These are phyloP conservation scores for Lapara coniferarum DNA, from an alignment of 2,888 invertebrate species.

Conservation along the genomic window DNA sequence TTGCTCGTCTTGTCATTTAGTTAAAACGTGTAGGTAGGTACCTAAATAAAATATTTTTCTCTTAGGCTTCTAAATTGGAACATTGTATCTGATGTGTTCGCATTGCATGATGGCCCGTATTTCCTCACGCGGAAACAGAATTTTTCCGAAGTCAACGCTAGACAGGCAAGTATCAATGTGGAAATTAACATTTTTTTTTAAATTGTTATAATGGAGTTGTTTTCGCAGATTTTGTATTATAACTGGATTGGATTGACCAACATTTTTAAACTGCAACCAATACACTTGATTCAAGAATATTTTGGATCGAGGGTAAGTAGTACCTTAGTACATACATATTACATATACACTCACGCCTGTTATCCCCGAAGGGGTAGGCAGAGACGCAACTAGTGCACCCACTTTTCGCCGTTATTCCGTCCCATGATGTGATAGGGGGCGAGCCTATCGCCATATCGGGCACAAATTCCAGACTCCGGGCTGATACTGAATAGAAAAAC, in stretches of 20 bases:
- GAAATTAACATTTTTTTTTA: not conserved
- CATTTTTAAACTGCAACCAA: slow-evolving; percentile 84
- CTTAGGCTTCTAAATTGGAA: slow-evolving; percentile 44
- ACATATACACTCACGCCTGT: too few relatives aligned
- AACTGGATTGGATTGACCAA: slow-evolving; percentile 82
- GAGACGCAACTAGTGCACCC: too few relatives aligned
- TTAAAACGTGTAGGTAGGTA: not conserved
- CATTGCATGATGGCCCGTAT: slow-evolving; percentile 59
- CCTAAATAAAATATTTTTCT: slow-evolving; percentile 6
- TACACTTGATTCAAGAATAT: slow-evolving; percentile 83
- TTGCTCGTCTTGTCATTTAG: not conserved
- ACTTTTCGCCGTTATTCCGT: too few relatives aligned
- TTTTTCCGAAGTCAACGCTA: slow-evolving; percentile 50
- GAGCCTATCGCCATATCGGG: too few relatives aligned
- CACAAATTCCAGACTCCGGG: too few relatives aligned
- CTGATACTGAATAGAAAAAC: too few relatives aligned
- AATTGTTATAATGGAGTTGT: not conserved
- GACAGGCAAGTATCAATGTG: slow-evolving; percentile 33
- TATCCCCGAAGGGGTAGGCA: too few relatives aligned
- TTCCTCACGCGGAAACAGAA: slow-evolving; percentile 47
- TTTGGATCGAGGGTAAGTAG: slow-evolving; percentile 67
- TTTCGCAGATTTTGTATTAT: slow-evolving; percentile 33
- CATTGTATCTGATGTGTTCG: slow-evolving; percentile 52
- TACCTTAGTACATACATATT: too few relatives aligned
- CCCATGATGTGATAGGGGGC: too few relatives aligned